A percentile compares a stretch with the other conserved stretches of the same genome.
These are phyloP conservation scores for Parascotia fuliginaria DNA, from an alignment of 2,888 invertebrate species.

Conservation along the genomic window DNA sequence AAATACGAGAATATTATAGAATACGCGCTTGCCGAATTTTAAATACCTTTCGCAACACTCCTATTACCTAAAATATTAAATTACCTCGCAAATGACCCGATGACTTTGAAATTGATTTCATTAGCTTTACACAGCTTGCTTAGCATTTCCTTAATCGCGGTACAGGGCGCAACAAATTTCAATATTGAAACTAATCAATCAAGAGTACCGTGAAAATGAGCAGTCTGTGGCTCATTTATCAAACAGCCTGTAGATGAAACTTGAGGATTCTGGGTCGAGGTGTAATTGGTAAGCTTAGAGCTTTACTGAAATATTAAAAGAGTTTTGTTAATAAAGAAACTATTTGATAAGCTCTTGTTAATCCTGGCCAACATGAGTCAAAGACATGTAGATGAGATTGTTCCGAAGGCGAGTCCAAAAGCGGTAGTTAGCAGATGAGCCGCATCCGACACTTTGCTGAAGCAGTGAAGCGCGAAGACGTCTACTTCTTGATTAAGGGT, in stretches of 20 bases:
- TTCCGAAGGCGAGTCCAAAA: too few species aligned
- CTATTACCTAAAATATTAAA: not conserved
- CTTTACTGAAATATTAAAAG: too few species aligned
- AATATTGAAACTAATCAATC: conserved; percentile 75
- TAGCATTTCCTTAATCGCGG: conserved; percentile 46
- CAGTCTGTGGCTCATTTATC: conserved; percentile 63
- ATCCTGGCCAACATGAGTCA: too few species aligned
- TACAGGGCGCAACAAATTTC: conserved; percentile 64
- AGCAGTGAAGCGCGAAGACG: too few species aligned
- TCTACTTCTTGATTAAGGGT: too few species aligned
- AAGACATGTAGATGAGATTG: too few species aligned
- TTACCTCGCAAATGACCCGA: conserved; percentile 1
- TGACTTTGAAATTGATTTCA: conserved; percentile 42
- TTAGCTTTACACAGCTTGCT: conserved; percentile 41
- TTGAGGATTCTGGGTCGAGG: conserved; percentile 38
- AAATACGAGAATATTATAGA: too few species aligned
- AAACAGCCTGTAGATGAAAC: conserved; percentile 61
- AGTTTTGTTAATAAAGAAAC: too few species aligned
- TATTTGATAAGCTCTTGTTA: too few species aligned
- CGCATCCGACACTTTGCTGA: too few species aligned
- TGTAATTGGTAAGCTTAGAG: conserved; percentile 26
- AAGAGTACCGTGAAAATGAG: conserved; percentile 65
- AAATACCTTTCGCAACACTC: not conserved
- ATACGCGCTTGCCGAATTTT: too few species aligned
- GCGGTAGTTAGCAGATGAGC: too few species aligned